Base-by-base conservation (phyloP, 35 echinoderm and acorn worm genomes). In the Acanthaster planci region DNA sequence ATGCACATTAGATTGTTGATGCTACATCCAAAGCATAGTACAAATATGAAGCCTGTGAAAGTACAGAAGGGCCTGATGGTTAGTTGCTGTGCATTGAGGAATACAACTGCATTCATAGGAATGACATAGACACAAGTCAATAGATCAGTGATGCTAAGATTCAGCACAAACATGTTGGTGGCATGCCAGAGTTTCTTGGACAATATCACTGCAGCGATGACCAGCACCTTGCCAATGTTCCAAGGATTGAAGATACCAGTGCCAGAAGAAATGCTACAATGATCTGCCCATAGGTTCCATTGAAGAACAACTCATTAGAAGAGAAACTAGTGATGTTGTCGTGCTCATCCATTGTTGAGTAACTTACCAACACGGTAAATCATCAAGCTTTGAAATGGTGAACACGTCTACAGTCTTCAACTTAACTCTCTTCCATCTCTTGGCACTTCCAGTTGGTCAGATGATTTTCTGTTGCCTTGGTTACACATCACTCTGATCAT, bases 161-260 rank as follows among this genome's bases (percentile, higher is more conserved):
- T 92, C n/a, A 85, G 50, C 7, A 92, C 90, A 53, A 92, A 92
- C 22, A 79, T 79, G 60, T 92, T 86, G 19, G 84, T 87, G 1
- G 84, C 75, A 27, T 84, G 80, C 57, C 77, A 77, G 1, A 92
- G 77, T 87, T 92, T 92, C 35, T 77, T 60, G 0, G 84, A 81
- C 17, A 92, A 39, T 42, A 81, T 37, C 22, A 92, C 90, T 17
- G 90, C 90, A 39, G 80, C 58, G 37, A 92, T 82, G 10, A 92
- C 84, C 78, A 92, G 37, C 35, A 51, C 57, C 51, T 92, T 92
- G 29, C 90, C 90, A 34, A 30, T 21, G 60, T 72, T 5, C 90
- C 90, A 39, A 82, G 19, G 7, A 92, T 23, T 44, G 83, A 51
- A 22, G 82, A 30, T 8, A 82, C 31, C 23, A n/a, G n/a, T n/a